phyloP scores from a whole-genome alignment of 2,888 invertebrate species.

The Synanthedon vespiformis region DNA sequence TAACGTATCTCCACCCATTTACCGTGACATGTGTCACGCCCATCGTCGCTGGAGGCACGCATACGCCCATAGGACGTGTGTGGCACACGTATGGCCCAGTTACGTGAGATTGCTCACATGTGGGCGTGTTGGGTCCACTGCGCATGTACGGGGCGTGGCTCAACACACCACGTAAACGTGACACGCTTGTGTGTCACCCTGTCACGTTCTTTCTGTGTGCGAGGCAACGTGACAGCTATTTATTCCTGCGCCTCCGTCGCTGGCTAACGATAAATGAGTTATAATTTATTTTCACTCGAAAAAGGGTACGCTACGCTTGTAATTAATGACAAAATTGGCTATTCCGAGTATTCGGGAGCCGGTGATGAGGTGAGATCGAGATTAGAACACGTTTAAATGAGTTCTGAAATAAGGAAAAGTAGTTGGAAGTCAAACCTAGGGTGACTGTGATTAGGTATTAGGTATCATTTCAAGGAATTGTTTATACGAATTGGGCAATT shows the following conservation, averaged over 20 bases:
- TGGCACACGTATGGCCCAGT: constrained; percentile 39
- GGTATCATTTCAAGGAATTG: too few relatives aligned
- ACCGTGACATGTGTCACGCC: constrained; percentile 42
- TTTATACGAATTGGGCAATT: too few relatives aligned
- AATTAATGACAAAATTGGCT: constrained; percentile 69
- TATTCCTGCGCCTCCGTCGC: constrained; percentile 39
- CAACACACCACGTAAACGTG: constrained; percentile 39
- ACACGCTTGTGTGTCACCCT: constrained; percentile 22
- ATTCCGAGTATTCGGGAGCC: constrained; percentile 63
- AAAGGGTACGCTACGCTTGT: constrained; percentile 56
- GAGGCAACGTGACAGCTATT: constrained; percentile 51
- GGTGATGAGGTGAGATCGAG: constrained; percentile 68
- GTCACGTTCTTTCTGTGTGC: constrained; percentile 33
- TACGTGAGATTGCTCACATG: constrained; percentile 37
- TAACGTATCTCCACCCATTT: constrained; percentile 33
- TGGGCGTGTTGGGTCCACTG: constrained; percentile 45
- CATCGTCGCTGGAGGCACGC: constrained; percentile 14
- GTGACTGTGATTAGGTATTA: too few relatives aligned
- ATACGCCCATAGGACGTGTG: constrained; percentile 38
- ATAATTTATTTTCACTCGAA: constrained; percentile 69
- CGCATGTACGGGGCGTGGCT: constrained; percentile 55
- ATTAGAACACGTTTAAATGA: constrained; percentile 65
- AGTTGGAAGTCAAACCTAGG: constrained; percentile 8
- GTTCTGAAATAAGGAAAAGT: constrained; percentile 44
- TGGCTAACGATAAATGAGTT: constrained; percentile 62